Evolutionary conservation across 2,797 vertebrate species (phyloP).

Genomic region (Podarcis siculus): DNA sequence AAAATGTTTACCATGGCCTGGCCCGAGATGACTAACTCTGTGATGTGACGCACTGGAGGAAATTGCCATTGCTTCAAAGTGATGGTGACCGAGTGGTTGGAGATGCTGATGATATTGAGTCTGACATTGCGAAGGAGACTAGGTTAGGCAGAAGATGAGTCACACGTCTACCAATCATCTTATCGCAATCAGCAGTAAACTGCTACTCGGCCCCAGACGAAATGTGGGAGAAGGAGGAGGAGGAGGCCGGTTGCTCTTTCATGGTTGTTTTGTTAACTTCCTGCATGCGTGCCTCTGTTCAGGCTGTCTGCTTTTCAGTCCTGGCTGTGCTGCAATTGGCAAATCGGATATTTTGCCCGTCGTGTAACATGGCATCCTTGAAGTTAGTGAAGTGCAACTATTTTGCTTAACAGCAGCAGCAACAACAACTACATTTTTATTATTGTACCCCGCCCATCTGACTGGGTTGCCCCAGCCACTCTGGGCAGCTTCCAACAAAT

Average conservation of each 20-base stretch:
- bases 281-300: background rate
- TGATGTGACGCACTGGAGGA: background rate
- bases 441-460: no score
- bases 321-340: background rate
- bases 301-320: background rate
- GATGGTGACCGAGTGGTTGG: conserved; percentile 4
- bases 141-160: conserved; percentile 15
- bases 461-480: no score
- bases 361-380: background rate
- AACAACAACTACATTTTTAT: background rate
- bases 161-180: background rate
- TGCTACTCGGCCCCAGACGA: background rate
- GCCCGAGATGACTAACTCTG: background rate
- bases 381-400: background rate
- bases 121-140: conserved; percentile 11
- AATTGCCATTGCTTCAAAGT: conserved; percentile 15
- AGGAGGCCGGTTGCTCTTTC: background rate
- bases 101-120: conserved; percentile 33
- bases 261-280: conserved; percentile 31
- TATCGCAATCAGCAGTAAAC: conserved; percentile 31
- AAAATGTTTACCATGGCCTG: background rate
- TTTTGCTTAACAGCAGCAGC: background rate
- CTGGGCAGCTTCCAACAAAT: no score
- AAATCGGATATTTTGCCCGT: background rate
- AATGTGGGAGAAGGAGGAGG: background rate